Evolutionary conservation across 2,113 vertebrate species (phyloP), one percentile per base, ranked within the genome.

Genomic region (Micromys minutus): DNA sequence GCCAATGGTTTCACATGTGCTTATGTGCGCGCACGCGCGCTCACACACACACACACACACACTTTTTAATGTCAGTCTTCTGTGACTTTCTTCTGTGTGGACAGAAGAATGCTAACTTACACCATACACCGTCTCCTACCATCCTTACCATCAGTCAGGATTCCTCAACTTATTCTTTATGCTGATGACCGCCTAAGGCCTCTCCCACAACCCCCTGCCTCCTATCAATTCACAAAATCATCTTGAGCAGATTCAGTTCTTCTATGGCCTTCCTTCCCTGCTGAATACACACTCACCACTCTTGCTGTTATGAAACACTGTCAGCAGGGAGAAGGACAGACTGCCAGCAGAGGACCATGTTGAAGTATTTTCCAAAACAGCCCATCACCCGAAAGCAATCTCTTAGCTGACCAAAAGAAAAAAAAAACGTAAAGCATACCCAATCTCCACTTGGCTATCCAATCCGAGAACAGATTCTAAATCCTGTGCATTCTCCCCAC

Each of bases 1-100:
- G 96, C 96, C 94, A 95, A 22, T 76, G 74, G 84, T 83, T 92
- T 89, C 77, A n/a, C 50, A 55, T n/a, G n/a, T n/a, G n/a, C n/a
- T n/a, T n/a, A n/a, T n/a, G n/a, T n/a, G n/a, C n/a, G n/a, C n/a
- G n/a, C 77, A 81, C 77, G 26, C 36, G 26, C 77, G 55, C 76
- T 12, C 47, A 55, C 76, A 52, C 34, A n/a, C 50, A 77, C 7
- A 31, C 75, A 75, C 74, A 31, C 74, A 47, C 45, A 50, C 75
- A 57, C n/a, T 21, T 34, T 13, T 80, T 96, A 83, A 57, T 57
- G 84, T 24, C 15, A 89, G 42, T 90, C 81, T 84, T 77, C 77
- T 95, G 85, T 94, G 94, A 93, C 92, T 92, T 95, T 91, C 36
- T 39, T 92, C 72, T 61, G 11, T 79, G 81, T 26, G 9, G 52